These are phyloP conservation scores for Euzetes globulus DNA, from an alignment of 2,888 invertebrate species.

Conservation along the genomic window DNA sequence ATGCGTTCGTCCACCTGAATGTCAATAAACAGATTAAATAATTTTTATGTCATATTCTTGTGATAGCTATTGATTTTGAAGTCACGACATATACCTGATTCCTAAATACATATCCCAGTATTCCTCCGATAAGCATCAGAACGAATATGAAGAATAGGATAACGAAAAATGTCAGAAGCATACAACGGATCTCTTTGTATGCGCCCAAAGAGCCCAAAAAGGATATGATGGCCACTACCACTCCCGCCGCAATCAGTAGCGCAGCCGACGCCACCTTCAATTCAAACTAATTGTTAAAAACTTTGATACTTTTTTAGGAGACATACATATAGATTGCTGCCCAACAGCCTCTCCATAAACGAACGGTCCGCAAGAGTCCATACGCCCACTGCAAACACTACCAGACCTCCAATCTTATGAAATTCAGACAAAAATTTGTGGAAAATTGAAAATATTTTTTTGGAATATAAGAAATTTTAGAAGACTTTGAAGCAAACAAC, in stretches of 20 bases:
- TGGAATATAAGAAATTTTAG: no score
- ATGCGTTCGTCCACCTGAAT: constrained; percentile 42
- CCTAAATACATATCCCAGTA: constrained; percentile 80
- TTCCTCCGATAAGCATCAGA: constrained; percentile 79
- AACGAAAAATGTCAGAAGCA: constrained; percentile 76
- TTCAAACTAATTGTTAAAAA: constrained; percentile 63
- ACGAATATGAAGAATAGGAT: constrained; percentile 79
- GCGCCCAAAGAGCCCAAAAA: constrained; percentile 88
- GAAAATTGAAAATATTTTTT: neutral
- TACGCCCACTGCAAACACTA: constrained; percentile 68
- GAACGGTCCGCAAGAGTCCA: constrained; percentile 78
- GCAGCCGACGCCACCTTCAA: constrained; percentile 76
- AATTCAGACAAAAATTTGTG: neutral
- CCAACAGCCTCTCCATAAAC: constrained; percentile 73
- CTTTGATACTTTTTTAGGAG: neutral
- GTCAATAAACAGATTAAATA: constrained; percentile 18
- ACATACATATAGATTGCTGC: constrained; percentile 69
- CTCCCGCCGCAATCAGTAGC: constrained; percentile 72
- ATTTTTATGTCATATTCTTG: neutral
- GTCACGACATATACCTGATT: constrained; percentile 58
- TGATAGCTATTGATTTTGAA: neutral
- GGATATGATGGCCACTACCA: constrained; percentile 69
- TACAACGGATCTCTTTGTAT: constrained; percentile 85
- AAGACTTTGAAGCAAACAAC: no score
- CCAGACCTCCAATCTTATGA: constrained; percentile 61